A percentile compares a stretch with the other conserved stretches of the same genome.
These are phyloP conservation scores for Lysandra coridon DNA, from an alignment of 2,888 invertebrate species.

Conservation along the genomic window DNA sequence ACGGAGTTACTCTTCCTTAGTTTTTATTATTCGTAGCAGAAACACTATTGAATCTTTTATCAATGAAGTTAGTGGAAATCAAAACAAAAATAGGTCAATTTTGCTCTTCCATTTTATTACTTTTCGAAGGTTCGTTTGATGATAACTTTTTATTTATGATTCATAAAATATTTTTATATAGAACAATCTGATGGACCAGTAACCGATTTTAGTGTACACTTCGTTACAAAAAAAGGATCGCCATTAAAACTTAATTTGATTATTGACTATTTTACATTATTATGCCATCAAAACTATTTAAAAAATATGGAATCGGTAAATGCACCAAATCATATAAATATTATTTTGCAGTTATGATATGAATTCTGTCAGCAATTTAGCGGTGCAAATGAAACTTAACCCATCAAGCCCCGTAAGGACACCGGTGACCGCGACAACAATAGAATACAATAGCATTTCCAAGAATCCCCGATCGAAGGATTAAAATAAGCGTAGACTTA, in stretches of 20 bases:
- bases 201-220: neutral
- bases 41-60: too few species aligned
- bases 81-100: neutral
- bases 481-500: too few species aligned
- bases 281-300: too few species aligned
- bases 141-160: neutral
- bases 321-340: neutral
- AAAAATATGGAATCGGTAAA: neutral
- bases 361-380: too few species aligned
- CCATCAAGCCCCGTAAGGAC: too few species aligned
- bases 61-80: neutral
- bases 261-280: too few species aligned
- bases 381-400: too few species aligned
- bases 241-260: neutral
- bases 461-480: too few species aligned
- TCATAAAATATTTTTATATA: slow-evolving; percentile 23
- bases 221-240: neutral
- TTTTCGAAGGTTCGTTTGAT: slow-evolving; percentile 7
- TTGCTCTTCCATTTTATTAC: neutral
- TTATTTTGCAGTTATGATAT: neutral
- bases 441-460: too few species aligned
- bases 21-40: too few species aligned
- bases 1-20: too few species aligned
- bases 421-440: too few species aligned
- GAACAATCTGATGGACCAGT: slow-evolving; percentile 1